A percentile compares a stretch with the other conserved stretches of the same genome.
These are phyloP conservation scores for Lamellibrachia columna DNA, from an alignment of 2,888 invertebrate genomes.

Conservation along the genomic window DNA sequence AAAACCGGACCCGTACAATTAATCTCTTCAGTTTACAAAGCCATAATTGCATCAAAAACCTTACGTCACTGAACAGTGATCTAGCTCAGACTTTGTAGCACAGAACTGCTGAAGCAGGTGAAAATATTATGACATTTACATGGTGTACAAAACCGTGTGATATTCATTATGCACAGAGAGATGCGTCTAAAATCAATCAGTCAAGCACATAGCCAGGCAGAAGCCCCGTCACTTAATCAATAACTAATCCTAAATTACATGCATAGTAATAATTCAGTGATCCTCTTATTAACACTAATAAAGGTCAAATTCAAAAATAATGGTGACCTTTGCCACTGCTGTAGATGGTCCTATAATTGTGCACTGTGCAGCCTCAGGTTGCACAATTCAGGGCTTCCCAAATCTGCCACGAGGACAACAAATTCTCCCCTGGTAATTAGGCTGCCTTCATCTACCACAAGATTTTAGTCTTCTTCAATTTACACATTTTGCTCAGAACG, in stretches of 20 bases:
- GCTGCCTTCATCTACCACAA: background rate
- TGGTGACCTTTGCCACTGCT: background rate
- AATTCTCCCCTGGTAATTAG: background rate
- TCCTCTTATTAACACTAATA: background rate
- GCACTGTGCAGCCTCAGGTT: background rate
- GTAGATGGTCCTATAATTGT: background rate
- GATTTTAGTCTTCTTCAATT: background rate
- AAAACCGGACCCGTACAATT: background rate
- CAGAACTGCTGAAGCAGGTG: background rate
- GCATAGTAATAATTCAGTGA: background rate
- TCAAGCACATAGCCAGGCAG: background rate
- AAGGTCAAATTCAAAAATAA: background rate
- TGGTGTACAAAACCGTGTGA: background rate
- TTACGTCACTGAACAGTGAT: background rate
- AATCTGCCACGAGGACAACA: background rate
- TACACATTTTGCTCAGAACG: too few species aligned
- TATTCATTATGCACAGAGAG: background rate
- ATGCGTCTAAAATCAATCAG: constrained; percentile 10
- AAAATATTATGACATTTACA: background rate
- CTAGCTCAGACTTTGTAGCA: background rate
- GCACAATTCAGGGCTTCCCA: background rate
- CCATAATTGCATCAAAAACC: background rate
- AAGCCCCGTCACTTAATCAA: background rate
- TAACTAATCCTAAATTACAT: background rate
- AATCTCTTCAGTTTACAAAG: background rate